These are phyloP conservation scores for Pseudomugil tenellus DNA, from an alignment of 2,797 vertebrate genomes.

Conservation along the genomic window DNA sequence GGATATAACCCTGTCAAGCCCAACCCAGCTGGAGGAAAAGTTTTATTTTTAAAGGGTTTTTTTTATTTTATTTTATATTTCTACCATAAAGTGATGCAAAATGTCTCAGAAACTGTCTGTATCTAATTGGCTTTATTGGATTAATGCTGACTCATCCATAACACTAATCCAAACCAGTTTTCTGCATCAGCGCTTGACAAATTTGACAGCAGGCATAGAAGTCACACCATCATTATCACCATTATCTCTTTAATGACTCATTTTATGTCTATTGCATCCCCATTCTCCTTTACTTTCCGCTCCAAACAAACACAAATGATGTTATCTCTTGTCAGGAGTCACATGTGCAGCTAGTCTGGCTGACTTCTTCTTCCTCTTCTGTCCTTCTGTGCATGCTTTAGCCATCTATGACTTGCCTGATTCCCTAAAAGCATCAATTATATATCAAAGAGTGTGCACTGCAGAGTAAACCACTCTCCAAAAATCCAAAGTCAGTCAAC, in stretches of 20 bases:
- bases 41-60: too few species aligned
- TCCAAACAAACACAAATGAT: conserved; percentile 22
- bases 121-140: too few species aligned
- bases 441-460: conserved; percentile 13
- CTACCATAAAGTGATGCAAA: too few species aligned
- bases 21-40: too few species aligned
- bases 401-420: conserved; percentile 9
- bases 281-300: conserved; percentile 16
- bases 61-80: too few species aligned
- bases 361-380: conserved; percentile 6
- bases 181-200: conserved; percentile 1
- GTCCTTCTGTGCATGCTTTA: conserved; percentile 11
- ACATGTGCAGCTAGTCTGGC: conserved; percentile 14
- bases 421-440: conserved; percentile 25
- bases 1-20: too few species aligned
- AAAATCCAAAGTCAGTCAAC: conserved; percentile 38
- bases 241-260: conserved; percentile 6
- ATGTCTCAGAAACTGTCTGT: too few species aligned
- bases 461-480: conserved; percentile 31
- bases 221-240: conserved; percentile 4
- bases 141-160: conserved; percentile 28
- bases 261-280: conserved; percentile 1
- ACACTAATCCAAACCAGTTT: conserved; percentile 14
- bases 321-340: conserved; percentile 26
- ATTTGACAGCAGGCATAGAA: conserved; percentile 6